These are phyloP conservation scores for Hafferia zeledoni DNA, from an alignment of 2,797 vertebrate genomes.

Conservation along the genomic window DNA sequence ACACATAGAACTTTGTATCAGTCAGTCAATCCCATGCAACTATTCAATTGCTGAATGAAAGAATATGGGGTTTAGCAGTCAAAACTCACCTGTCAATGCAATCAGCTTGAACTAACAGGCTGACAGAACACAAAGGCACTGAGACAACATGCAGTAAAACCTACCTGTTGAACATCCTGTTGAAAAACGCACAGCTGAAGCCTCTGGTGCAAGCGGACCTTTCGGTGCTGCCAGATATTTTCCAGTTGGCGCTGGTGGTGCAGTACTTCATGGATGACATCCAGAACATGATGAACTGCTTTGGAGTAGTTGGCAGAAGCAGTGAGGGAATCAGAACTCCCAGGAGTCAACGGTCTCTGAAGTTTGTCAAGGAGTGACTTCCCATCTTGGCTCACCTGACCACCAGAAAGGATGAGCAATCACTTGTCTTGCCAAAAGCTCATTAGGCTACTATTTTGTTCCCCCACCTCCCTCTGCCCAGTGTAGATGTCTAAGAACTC, in stretches of 20 bases:
- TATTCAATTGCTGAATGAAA: background rate
- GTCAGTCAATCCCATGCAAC: background rate
- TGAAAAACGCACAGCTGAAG: constrained; percentile 98
- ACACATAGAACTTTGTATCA: background rate
- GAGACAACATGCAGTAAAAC: background rate
- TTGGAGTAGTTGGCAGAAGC: constrained; percentile 97
- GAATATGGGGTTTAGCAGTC: fast-evolving
- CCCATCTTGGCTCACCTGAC: constrained; percentile 95
- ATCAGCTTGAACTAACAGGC: background rate
- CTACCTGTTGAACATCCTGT: constrained; percentile 96
- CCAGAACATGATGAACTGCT: constrained; percentile 94
- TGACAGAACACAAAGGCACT: background rate
- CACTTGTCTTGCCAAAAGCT: background rate
- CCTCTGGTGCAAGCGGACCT: constrained; percentile 95
- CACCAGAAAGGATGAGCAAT: background rate
- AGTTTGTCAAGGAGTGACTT: constrained; percentile 96
- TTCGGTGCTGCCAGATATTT: constrained; percentile 98
- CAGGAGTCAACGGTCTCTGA: constrained; percentile 93
- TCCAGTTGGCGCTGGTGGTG: constrained; percentile 97
- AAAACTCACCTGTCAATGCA: background rate
- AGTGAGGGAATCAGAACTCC: constrained; percentile 92
- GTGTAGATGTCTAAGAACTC: background rate
- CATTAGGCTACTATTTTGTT: background rate
- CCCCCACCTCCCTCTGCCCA: background rate
- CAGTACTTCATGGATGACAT: constrained; percentile 95